Evolutionary conservation across 2,113 vertebrate species (phyloP).

Genomic region (Bambusicola thoracicus): DNA sequence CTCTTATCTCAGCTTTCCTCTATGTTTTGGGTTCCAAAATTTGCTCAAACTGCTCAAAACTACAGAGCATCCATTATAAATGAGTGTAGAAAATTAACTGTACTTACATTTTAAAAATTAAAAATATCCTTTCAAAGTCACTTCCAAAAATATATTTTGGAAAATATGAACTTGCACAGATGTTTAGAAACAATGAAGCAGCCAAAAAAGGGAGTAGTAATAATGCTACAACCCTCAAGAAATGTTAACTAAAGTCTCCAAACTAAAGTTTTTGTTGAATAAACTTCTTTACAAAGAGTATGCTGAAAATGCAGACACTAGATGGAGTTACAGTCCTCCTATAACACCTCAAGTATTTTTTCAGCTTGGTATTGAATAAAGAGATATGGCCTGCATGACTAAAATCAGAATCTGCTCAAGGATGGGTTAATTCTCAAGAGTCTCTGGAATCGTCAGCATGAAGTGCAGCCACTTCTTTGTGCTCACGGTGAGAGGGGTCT

Average conservation of each 20-base stretch:
- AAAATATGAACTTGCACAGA: not conserved
- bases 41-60: not conserved
- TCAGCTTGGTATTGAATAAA: not conserved
- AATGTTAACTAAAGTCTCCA: not conserved
- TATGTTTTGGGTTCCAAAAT: not conserved
- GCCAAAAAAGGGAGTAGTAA: not conserved
- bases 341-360: not conserved
- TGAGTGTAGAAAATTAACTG: not conserved
- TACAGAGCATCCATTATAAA: not conserved
- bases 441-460: not conserved
- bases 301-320: slow-evolving; percentile 23
- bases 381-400: not conserved
- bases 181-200: not conserved
- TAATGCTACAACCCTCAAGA: not conserved
- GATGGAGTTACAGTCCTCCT: slow-evolving; percentile 48
- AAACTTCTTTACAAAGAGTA: not conserved
- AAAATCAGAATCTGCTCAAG: not conserved
- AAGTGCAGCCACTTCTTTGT: not conserved
- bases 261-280: not conserved
- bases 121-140: not conserved
- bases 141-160: not conserved
- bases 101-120: not conserved
- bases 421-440: not conserved
- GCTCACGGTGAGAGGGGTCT: accelerated
- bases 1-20: not conserved